Base-by-base conservation (phyloP, 2,113 vertebrate species). In the Pelecanoides urinatrix region DNA sequence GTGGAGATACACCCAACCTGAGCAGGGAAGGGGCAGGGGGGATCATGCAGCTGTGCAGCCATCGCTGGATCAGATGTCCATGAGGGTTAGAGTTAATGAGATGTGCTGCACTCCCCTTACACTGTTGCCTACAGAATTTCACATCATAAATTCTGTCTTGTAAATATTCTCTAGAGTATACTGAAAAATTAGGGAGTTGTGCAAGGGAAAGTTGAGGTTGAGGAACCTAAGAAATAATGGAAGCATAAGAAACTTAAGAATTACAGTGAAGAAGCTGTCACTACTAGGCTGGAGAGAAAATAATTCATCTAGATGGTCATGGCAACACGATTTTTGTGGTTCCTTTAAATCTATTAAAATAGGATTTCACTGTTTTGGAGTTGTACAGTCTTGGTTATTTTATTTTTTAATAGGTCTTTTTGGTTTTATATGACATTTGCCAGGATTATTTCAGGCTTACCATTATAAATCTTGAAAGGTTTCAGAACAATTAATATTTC, bases 321-420 rank as follows among this genome's bases (percentile, higher is more conserved):
- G n/a, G 53, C 16, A 75, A 71, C 34, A 45, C 45, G 22, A 20
- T 40, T 82, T 62, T 56, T 83, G 52, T 90, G 38, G 23, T 66
- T 87, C 25, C 11, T 16, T 94, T 85, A 67, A 71, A 88, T 55
- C 38, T 86, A 59, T 86, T 90, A 78, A 75, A 95, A 86, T 47
- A 63, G 8, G 16, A 82, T 88, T 88, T 90, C 44, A 67, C 5
- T 78, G 4, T 45, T 90, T 55, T 67, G 32, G 29, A 81, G 34
- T 59, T 90, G 23, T 49, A 62, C 7, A 49, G 9, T 85, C 82
- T 49, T 74, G 34, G 11, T 44, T 73, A 65, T 58, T 83, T 86
- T 89, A 68, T 56, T 93, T n/a, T 61, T 70, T 18, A 56, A 76
- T 56, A 76, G 27, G 36, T 66, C 9, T 49, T 81, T 74, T 49